Percentiles rank a stretch among this genome's conserved stretches.
Evolutionary conservation across 1,140 invertebrate species (phyloP).

Genomic region (Drosophila ironensis): DNA sequence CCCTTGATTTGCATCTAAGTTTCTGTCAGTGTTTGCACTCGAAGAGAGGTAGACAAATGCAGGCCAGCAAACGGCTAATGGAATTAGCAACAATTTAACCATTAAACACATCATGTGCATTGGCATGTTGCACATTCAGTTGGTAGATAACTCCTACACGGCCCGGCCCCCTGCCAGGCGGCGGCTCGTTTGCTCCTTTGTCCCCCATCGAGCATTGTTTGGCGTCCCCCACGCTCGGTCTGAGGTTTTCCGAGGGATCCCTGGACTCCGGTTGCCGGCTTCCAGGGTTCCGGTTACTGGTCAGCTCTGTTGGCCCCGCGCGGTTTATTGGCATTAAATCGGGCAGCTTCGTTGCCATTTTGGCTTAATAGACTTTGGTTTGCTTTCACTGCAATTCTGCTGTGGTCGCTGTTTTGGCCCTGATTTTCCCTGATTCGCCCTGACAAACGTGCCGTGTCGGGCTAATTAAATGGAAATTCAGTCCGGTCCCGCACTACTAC

Average conservation of each 20-base stretch:
- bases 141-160: constrained; percentile 36
- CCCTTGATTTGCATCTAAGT: too few relatives aligned
- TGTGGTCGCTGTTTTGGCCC: constrained; percentile 14
- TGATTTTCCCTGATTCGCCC: constrained; percentile 10
- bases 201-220: constrained; percentile 19
- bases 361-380: constrained; percentile 75
- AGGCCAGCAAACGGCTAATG: constrained; percentile 66
- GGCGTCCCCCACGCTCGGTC: neutral
- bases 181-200: constrained; percentile 2
- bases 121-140: constrained; percentile 67
- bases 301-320: constrained; percentile 53
- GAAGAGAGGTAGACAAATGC: constrained; percentile 35
- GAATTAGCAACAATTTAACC: constrained; percentile 80
- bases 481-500: constrained; percentile 7
- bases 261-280: neutral
- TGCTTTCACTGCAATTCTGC: constrained; percentile 60
- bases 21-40: neutral
- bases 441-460: constrained; percentile 35
- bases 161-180: too few relatives aligned
- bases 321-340: constrained; percentile 72
- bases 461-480: constrained; percentile 70
- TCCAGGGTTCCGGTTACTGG: constrained; percentile 48
- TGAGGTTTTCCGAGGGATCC: neutral
- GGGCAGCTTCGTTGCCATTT: constrained; percentile 51
- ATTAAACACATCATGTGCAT: constrained; percentile 80